phyloP scores from a whole-genome alignment of 2,888 invertebrate species.

The Macrosiphum euphorbiae region DNA sequence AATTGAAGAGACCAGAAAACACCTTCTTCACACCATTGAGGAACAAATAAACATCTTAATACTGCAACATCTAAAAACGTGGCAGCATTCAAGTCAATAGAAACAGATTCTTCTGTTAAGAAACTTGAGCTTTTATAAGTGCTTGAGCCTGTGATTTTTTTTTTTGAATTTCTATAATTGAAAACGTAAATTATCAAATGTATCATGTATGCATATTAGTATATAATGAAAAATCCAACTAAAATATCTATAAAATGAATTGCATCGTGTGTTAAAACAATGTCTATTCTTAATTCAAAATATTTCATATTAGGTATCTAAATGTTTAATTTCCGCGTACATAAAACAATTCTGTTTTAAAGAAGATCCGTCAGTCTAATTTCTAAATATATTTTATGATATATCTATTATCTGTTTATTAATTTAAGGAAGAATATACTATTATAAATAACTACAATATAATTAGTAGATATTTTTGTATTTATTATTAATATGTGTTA shows the following conservation, averaged over 20 bases:
- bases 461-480: too few relatives aligned
- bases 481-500: too few relatives aligned
- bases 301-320: too few relatives aligned
- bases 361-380: too few relatives aligned
- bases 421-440: too few relatives aligned
- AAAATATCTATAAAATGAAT: neutral
- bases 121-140: constrained; percentile 57
- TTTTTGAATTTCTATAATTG: constrained; percentile 51
- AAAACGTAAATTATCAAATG: neutral
- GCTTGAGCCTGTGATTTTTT: constrained; percentile 10
- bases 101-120: constrained; percentile 65
- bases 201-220: neutral
- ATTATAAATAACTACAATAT: too few relatives aligned
- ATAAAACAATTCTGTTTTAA: too few relatives aligned
- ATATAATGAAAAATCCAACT: neutral
- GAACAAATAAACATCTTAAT: constrained; percentile 92
- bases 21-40: constrained; percentile 98
- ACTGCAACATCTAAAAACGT: constrained; percentile 98
- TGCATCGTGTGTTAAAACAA: neutral
- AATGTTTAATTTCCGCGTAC: too few relatives aligned
- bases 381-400: too few relatives aligned
- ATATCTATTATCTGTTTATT: too few relatives aligned
- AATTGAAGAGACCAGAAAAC: constrained; percentile 97
- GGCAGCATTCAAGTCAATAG: constrained; percentile 81
- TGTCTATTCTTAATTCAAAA: too few relatives aligned